Evolutionary conservation across 2,888 invertebrate species (phyloP), one percentile per base, ranked within the genome.

Genomic region (Petrolisthes cinctipes): DNA sequence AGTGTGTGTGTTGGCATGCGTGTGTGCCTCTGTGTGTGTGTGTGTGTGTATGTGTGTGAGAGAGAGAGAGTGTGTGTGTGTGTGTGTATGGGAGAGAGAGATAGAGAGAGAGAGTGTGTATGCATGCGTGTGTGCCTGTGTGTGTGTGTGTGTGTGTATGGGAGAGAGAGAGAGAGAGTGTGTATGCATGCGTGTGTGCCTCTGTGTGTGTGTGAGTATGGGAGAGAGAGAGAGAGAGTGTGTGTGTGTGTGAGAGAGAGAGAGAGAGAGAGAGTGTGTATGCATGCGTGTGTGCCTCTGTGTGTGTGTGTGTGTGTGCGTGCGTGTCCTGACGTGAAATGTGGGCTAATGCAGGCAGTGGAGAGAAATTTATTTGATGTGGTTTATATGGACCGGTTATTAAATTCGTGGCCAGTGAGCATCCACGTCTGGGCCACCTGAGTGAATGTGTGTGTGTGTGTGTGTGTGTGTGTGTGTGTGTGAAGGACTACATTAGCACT

Each of bases 121-220:
- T 82, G 53, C 56, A 0, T 68, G 82, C 20, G 51, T 51, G 82
- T 68, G 80, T 82, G 66, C 6, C 61, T 5, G 82, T 66, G 82
- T 61, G 82, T 66, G 82, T 5, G 82, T 66, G 82, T 53, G 79
- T 56, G 79, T 79, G 79, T 56, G 79, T 53, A 54, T 56, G 79
- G 51, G 79, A 17, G 79, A 9, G 79, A 17, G 79, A 66, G 82
- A 37, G 82, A 66, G 82, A 37, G 82, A 66, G 82, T 51, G 82
- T 82, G 82, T 51, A 66, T 82, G 82, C 17, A 66, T 68, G 82
- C 17, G 82, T 82, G 82, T 68, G 82, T 68, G 82, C 51, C 66
- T 82, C 66, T 68, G 82, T 68, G 82, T 68, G 82, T 68, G 82
- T 68, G 82, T 82, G 82, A 6, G 82, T 82, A 66, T 23, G 82